Base-by-base conservation (phyloP, 1,140 invertebrate genomes). In the Oscheius sp. region DNA sequence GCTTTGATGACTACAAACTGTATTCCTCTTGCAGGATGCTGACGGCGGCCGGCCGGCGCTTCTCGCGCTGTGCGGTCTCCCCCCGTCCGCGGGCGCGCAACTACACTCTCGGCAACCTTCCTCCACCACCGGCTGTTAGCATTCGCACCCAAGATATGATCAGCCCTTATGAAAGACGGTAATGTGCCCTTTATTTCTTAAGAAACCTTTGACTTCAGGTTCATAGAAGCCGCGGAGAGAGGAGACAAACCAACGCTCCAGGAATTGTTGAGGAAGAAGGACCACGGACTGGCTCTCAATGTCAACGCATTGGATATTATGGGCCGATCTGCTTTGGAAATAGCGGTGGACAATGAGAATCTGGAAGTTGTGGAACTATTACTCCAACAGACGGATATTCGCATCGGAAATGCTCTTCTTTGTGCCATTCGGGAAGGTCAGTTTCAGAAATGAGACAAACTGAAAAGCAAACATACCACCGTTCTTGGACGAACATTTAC, bases 261-360 rank as follows among this genome's bases (percentile, higher is more conserved):
- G 28, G 76, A 87, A 3, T 88, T 87, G 75, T 83, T 89, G 3
- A 80, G 84, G 45, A 82, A 83, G 4, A 28, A 58, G 58, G 28
- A 67, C 35, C 31, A 68, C 20, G 65, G 76, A 31, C 55, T 72
- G 4, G 84, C 87, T 0, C 86, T 89, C n/a, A 88, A 88, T 76
- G 86, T 89, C 20, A 89, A 89, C 83, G 88, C 87, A 74, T 87
- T 88, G 0, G 86, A 89, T 79, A 87, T 88, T 78, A 81, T 89
- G 64, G 88, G 88, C 0, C 80, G 88, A 20, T 87, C 87, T 10
- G 88, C 88, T 55, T 86, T 89, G 28, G 88, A 88, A 74, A 87
- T 87, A 36, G 85, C 85, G 38, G 86, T 86, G 7, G 86, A 87
- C 75, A 87, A 87, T 77, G 86, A 87, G 75, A 87, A 86, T 75